Percentiles rank a stretch among this genome's conserved stretches.
Evolutionary conservation across 1,140 invertebrate genomes (phyloP).

Genomic region (Andricus grossulariae): DNA sequence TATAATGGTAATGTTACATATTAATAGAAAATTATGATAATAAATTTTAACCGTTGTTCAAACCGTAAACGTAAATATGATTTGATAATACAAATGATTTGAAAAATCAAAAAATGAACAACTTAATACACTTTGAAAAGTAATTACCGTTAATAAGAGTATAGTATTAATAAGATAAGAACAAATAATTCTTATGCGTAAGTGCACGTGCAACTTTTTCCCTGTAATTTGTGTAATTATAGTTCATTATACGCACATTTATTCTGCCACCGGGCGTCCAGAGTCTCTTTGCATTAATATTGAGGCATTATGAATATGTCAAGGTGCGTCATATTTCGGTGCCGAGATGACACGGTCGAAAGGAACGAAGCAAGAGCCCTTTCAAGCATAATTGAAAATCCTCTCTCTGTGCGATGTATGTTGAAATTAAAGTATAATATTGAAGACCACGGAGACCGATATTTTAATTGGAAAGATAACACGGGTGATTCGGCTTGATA

Average conservation of each 20-base stretch:
- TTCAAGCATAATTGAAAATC: conserved; percentile 20
- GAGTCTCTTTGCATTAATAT: conserved; percentile 22
- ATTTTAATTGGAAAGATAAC: conserved; percentile 29
- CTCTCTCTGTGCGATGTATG: not conserved
- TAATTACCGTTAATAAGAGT: no score
- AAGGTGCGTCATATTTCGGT: conserved; percentile 26
- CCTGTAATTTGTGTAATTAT: conserved; percentile 9
- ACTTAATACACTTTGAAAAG: no score
- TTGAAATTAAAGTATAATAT: conserved; percentile 20
- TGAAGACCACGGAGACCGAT: not conserved
- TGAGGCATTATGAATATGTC: conserved; percentile 31
- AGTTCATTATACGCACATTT: conserved; percentile 20
- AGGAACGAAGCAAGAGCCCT: not conserved
- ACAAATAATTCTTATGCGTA: not conserved
- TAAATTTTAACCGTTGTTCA: no score
- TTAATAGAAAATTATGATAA: no score
- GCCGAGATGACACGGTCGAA: conserved; percentile 5
- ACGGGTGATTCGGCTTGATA: not conserved
- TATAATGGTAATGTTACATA: no score
- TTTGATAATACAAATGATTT: no score
- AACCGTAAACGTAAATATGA: no score
- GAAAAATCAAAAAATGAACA: no score
- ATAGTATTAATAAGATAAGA: no score
- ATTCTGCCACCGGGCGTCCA: conserved; percentile 1
- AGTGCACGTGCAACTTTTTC: not conserved